Percentiles rank a stretch among this genome's conserved stretches.
These are phyloP conservation scores for Micropoecilia bifurca DNA, from an alignment of 2,797 vertebrate genomes.

Conservation along the genomic window DNA sequence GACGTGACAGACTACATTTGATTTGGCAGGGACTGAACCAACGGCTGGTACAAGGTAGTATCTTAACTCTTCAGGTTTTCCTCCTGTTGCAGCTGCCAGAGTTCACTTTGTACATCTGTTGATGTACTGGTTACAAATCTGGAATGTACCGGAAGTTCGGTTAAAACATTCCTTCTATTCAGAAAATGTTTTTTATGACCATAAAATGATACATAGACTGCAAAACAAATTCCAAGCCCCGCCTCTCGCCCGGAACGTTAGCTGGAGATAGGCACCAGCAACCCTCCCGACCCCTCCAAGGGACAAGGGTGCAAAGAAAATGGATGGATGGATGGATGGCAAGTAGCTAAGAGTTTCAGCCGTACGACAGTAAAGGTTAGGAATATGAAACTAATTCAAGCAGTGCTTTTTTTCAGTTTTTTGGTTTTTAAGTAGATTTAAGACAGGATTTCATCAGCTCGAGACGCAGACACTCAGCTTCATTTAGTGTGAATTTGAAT, in stretches of 20 bases:
- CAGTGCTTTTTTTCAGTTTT: too few relatives aligned
- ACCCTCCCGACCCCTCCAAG: too few relatives aligned
- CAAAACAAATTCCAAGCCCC: slow-evolving; percentile 39
- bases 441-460: background rate
- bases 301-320: too few relatives aligned
- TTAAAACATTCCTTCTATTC: background rate
- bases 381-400: background rate
- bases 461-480: background rate
- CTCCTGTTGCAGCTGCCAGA: slow-evolving; percentile 39
- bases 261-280: too few relatives aligned
- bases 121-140: slow-evolving; percentile 25
- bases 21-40: slow-evolving; percentile 18
- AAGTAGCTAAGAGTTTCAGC: background rate
- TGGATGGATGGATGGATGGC: too few relatives aligned
- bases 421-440: background rate
- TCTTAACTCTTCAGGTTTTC: slow-evolving; percentile 37
- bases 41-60: slow-evolving; percentile 53
- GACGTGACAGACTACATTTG: slow-evolving; percentile 44
- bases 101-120: slow-evolving; percentile 12
- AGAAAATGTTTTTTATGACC: background rate
- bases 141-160: background rate
- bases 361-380: background rate
- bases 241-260: too few relatives aligned
- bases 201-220: background rate
- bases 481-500: background rate